These are phyloP conservation scores for Noctua janthina DNA, from an alignment of 2,888 invertebrate genomes.

Conservation along the genomic window DNA sequence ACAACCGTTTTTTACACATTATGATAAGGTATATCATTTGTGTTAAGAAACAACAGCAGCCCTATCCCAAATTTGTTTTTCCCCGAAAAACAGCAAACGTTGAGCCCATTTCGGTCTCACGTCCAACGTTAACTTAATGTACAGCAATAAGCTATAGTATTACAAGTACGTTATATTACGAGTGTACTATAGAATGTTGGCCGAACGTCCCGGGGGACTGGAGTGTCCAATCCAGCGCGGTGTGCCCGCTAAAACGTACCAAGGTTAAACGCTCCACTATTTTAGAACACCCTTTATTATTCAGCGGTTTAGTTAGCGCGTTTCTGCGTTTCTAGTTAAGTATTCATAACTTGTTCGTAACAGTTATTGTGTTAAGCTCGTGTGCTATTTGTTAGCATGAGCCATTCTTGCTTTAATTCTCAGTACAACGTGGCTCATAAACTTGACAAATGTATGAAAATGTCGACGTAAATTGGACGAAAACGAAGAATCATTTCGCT, in stretches of 20 bases:
- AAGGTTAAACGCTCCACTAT: conserved; percentile 57
- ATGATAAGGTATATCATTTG: not conserved
- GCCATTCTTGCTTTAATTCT: conserved; percentile 10
- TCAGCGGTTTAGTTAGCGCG: conserved; percentile 42
- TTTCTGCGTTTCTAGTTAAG: conserved; percentile 29
- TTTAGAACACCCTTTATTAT: conserved; percentile 54
- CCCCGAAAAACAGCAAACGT: conserved; percentile 21
- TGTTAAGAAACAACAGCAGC: not conserved
- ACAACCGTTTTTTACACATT: not conserved
- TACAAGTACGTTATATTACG: conserved; percentile 39
- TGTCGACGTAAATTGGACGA: not conserved
- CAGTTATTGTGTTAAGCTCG: conserved; percentile 36
- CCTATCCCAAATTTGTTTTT: conserved; percentile 1
- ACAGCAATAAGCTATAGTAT: conserved; percentile 37
- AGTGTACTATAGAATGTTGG: conserved; percentile 29
- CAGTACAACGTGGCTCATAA: conserved; percentile 6
- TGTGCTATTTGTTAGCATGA: conserved; percentile 39
- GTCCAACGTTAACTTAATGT: conserved; percentile 40
- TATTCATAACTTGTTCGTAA: conserved; percentile 45
- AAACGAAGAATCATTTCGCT: conserved; percentile 14
- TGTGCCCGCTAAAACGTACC: conserved; percentile 46
- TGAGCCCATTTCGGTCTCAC: conserved; percentile 28
- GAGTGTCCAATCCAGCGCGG: conserved; percentile 42
- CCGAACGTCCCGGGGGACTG: conserved; percentile 38
- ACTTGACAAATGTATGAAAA: conserved; percentile 7